Evolutionary conservation across 2,113 vertebrate species (phyloP).

Genomic region (Cyprinus carpio): DNA sequence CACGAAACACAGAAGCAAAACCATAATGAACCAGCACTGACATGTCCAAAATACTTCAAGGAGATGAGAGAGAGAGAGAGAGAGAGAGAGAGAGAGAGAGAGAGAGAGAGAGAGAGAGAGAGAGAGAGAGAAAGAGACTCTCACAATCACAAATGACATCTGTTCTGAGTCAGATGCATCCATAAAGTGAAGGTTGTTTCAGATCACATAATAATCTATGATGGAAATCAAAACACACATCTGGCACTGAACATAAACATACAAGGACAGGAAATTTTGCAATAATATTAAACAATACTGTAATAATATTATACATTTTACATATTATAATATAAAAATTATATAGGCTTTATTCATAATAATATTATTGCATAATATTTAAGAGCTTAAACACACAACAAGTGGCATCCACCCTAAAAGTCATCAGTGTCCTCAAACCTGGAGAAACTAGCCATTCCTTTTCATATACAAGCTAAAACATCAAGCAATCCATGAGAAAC

Average conservation of each 20-base stretch:
- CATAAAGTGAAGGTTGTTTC: neutral
- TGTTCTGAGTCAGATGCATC: neutral
- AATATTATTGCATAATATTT: too few species aligned
- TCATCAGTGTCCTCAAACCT: neutral
- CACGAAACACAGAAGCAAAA: neutral
- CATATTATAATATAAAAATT: too few species aligned
- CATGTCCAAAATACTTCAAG: neutral
- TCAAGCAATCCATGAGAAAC: neutral
- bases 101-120: too few species aligned
- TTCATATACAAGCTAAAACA: neutral
- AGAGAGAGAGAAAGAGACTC: too few species aligned
- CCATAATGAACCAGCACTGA: neutral
- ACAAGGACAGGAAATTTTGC: too few species aligned
- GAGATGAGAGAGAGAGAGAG: neutral
- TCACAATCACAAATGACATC: neutral
- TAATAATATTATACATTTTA: too few species aligned
- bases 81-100: too few species aligned
- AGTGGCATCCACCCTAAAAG: constrained; percentile 1
- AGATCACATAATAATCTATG: neutral
- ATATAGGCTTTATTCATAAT: too few species aligned
- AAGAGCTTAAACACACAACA: neutral
- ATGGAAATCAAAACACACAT: neutral
- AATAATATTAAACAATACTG: too few species aligned
- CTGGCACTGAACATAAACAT: neutral
- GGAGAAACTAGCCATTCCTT: neutral